Conservation (phyloP, 2,888 invertebrate species). For the Tholera decimalis region DNA sequence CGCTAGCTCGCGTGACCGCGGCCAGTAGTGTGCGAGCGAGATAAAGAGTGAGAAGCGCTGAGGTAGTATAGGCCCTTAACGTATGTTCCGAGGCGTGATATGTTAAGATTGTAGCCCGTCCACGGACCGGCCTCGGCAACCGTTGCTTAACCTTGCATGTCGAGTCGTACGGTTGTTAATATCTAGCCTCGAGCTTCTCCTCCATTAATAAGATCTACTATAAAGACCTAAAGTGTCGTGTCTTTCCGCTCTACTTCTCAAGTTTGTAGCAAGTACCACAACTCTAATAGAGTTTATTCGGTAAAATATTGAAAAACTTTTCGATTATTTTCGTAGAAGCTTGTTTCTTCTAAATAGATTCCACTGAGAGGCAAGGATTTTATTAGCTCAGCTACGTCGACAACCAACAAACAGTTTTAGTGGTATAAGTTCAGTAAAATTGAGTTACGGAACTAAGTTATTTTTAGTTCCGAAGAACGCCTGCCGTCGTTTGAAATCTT, state of each 20-base stretch:
- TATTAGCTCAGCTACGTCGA: conserved; percentile 47
- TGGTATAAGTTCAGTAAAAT: conserved; percentile 34
- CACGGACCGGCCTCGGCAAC: too few relatives aligned
- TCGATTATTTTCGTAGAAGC: conserved; percentile 38
- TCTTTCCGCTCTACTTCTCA: not conserved
- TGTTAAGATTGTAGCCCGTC: too few relatives aligned
- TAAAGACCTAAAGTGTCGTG: not conserved
- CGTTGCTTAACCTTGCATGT: too few relatives aligned
- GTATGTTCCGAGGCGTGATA: too few relatives aligned
- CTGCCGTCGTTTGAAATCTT: conserved; percentile 1
- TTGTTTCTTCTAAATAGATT: conserved; percentile 18
- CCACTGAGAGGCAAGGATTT: conserved; percentile 17
- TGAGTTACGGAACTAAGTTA: conserved; percentile 24
- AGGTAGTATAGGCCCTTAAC: too few relatives aligned
- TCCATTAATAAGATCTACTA: too few relatives aligned
- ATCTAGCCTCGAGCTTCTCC: too few relatives aligned
- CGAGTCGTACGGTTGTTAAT: too few relatives aligned
- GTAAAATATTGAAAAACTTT: conserved; percentile 60
- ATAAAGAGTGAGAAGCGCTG: too few relatives aligned
- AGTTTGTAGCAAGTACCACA: not conserved
- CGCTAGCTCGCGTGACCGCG: too few relatives aligned
- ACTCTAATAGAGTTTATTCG: conserved; percentile 22
- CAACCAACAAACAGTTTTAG: conserved; percentile 51
- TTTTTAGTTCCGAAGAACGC: not conserved
- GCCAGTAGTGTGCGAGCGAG: too few relatives aligned